These are phyloP conservation scores for Caenorhabditis doughertyi DNA, from an alignment of 2,888 invertebrate species.

Conservation along the genomic window DNA sequence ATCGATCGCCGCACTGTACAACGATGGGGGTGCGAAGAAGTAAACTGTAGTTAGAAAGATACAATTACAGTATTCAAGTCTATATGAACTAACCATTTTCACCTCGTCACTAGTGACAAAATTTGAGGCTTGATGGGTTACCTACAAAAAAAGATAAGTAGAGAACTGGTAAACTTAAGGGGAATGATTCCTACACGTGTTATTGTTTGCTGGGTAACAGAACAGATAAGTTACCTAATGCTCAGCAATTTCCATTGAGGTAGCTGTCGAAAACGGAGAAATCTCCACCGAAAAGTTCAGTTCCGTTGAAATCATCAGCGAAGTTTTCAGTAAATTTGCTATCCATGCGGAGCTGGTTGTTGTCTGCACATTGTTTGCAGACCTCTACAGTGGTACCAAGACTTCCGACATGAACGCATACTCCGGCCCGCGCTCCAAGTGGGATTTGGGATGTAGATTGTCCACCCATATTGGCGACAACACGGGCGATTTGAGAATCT, in stretches of 20 bases:
- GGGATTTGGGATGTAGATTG: neutral
- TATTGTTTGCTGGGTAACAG: neutral
- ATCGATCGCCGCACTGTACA: slow-evolving; percentile 43
- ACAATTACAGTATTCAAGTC: slow-evolving; percentile 11
- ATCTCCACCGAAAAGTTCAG: slow-evolving; percentile 55
- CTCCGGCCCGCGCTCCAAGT: slow-evolving; percentile 40
- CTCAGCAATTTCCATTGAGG: slow-evolving; percentile 33
- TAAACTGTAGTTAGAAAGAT: slow-evolving; percentile 25
- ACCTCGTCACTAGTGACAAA: slow-evolving; percentile 63
- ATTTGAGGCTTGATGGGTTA: slow-evolving; percentile 50
- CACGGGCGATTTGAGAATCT: slow-evolving; percentile 64
- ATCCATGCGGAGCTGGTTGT: slow-evolving; percentile 35
- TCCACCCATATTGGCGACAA: slow-evolving; percentile 61
- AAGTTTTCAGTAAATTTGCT: slow-evolving; percentile 27
- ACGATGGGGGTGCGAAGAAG: slow-evolving; percentile 12
- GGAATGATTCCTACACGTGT: slow-evolving; percentile 23
- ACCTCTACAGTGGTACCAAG: slow-evolving; percentile 62
- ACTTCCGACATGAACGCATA: slow-evolving; percentile 59
- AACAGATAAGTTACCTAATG: slow-evolving; percentile 7
- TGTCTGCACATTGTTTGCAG: slow-evolving; percentile 59
- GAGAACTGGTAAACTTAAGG: neutral
- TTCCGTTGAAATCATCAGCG: slow-evolving; percentile 4
- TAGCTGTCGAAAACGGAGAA: slow-evolving; percentile 52
- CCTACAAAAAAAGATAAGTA: slow-evolving; percentile 44
- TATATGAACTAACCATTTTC: slow-evolving; percentile 49